Percentiles rank a stretch among this genome's conserved stretches.
Evolutionary conservation across 2,113 vertebrate genomes (phyloP).

Genomic region (Microtus pennsylvanicus): DNA sequence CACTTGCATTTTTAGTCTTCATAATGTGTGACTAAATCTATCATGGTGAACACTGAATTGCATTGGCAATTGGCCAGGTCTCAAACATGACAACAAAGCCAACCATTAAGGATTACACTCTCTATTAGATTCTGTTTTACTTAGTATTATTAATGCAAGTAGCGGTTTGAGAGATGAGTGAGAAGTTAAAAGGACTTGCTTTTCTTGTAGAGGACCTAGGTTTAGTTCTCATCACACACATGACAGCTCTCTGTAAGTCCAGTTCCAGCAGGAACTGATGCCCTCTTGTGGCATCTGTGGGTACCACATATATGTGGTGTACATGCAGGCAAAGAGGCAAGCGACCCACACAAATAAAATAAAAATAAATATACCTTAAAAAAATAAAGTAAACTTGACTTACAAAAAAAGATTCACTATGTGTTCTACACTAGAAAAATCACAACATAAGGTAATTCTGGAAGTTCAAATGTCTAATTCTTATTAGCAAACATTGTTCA

Average conservation of each 20-base stretch:
- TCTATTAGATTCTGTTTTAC: not conserved
- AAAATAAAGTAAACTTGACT: not conserved
- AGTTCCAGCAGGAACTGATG: too few relatives aligned
- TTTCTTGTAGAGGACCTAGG: not conserved
- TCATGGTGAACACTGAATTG: not conserved
- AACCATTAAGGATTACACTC: not conserved
- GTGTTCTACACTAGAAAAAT: too few relatives aligned
- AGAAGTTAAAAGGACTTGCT: not conserved
- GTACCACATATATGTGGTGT: not conserved
- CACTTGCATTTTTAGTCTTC: not conserved
- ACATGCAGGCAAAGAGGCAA: not conserved
- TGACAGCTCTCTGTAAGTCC: not conserved
- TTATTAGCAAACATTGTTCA: slow-evolving; percentile 21
- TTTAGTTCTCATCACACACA: not conserved
- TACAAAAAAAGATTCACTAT: not conserved
- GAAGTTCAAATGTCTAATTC: not conserved
- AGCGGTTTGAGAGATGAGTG: not conserved
- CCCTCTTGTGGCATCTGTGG: not conserved
- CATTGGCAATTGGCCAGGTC: not conserved
- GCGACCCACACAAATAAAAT: not conserved
- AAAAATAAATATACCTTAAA: not conserved
- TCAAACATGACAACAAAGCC: not conserved
- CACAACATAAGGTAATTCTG: not conserved
- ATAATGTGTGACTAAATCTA: not conserved
- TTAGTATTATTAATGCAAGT: not conserved